Base-by-base conservation (phyloP, 2,797 vertebrate species). In the Sternotherus odoratus region DNA sequence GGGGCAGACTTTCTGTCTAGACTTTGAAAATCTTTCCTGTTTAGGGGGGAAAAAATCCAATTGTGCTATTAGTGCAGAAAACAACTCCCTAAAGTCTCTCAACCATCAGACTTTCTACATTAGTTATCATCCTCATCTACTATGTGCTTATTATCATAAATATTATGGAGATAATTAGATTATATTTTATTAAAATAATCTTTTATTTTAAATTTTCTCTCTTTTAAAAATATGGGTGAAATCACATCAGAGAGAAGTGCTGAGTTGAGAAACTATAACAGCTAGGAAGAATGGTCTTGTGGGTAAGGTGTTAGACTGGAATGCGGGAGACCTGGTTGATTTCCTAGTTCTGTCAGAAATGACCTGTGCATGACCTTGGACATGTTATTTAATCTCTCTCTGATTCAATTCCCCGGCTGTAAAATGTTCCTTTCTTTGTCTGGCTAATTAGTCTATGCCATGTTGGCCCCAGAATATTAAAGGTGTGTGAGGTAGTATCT, bases 1-100 rank as follows among this genome's bases (percentile, higher is more conserved):
- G 33, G 54, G 79, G 10, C 53, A 88, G 26, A 83, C 80, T 93
- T 94, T 48, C 72, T 85, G 49, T 9, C 23, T 79, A 82, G 83
- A 26, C 50, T 1, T 66, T 87, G 46, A 75, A 69, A 36, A 66
- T 53, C 89, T 2, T 23, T 77, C 1, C 5, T 88, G 6, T 16
- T n/a, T 0, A 83, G 72, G 15, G 24, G 26, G 3, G 5, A 91
- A 91, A 89, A 75, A 10, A 43, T 95, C 13, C 54, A 91, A 1
- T 8, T 15, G 46, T 77, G 4, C 4, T 77, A 54, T 53, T 46
- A 54, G 4, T 43, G 1, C 30, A 57, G 3, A 57, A 82, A 91
- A 72, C 2, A 49, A 16, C 5, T 43, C 39, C 12, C 2, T 5
- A 46, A 79, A 26, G 2, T 85, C 83, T 89, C 24, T 5, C 51